Evolutionary conservation across 2,797 vertebrate species (phyloP).

Genomic region (Coregonus sp.): DNA sequence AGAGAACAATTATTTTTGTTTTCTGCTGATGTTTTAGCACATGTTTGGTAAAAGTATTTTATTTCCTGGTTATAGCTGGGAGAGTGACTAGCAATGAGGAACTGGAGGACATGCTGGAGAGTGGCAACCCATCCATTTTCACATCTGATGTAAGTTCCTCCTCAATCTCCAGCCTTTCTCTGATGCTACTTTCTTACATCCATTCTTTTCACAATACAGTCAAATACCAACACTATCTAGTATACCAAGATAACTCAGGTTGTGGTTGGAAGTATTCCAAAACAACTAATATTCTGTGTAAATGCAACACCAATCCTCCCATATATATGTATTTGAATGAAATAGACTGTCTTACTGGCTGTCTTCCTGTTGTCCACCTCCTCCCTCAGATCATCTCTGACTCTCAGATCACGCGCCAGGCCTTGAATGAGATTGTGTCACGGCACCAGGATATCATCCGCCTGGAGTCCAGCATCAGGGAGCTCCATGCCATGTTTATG

Average conservation of each 20-base stretch:
- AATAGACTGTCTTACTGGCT: neutral
- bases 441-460: conserved; percentile 93
- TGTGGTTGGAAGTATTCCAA: too few species aligned
- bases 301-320: neutral
- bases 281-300: neutral
- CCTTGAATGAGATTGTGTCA: conserved; percentile 91
- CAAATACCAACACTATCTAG: conserved; percentile 37
- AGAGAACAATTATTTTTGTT: conserved; percentile 36
- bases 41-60: conserved; percentile 27
- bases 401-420: conserved; percentile 91
- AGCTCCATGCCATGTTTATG: conserved; percentile 91
- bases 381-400: conserved; percentile 89
- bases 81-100: conserved; percentile 89
- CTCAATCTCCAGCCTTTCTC: neutral
- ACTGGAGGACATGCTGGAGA: conserved; percentile 94
- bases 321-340: neutral
- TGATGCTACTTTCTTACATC: neutral
- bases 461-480: conserved; percentile 91
- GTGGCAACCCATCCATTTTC: conserved; percentile 91
- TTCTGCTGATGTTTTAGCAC: conserved; percentile 56
- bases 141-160: conserved; percentile 85
- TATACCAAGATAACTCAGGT: neutral
- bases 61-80: conserved; percentile 80
- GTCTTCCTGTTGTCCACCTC: neutral
- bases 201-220: neutral